Percentiles rank a stretch among this genome's conserved stretches.
Conservation (phyloP, 2,888 invertebrate genomes). For the Hemithea aestivaria region DNA sequence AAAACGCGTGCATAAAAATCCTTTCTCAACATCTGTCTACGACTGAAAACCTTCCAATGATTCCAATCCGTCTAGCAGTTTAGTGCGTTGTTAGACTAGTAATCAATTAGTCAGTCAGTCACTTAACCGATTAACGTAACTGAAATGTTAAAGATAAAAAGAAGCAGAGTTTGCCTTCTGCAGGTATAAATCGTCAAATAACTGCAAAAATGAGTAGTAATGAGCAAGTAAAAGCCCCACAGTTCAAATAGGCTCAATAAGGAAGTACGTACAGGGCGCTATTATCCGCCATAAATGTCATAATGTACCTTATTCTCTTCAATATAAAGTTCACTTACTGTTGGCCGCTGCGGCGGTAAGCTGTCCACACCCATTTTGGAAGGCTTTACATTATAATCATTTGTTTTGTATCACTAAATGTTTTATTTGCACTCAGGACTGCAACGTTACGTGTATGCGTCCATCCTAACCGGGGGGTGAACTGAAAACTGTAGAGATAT, state of each 20-base stretch:
- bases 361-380: slow-evolving; percentile 63
- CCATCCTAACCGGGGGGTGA: slow-evolving; percentile 44
- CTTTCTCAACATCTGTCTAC: too few relatives aligned
- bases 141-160: too few relatives aligned
- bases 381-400: slow-evolving; percentile 36
- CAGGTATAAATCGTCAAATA: too few relatives aligned
- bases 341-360: slow-evolving; percentile 46
- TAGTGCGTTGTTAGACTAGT: too few relatives aligned
- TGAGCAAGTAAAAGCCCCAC: too few relatives aligned
- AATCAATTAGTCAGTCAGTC: too few relatives aligned
- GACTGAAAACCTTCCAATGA: too few relatives aligned
- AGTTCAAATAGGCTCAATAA: not conserved
- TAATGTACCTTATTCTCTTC: slow-evolving; percentile 1
- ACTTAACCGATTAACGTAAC: too few relatives aligned
- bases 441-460: slow-evolving; percentile 45
- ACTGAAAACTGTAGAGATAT: slow-evolving; percentile 39
- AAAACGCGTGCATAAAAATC: too few relatives aligned
- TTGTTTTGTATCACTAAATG: slow-evolving; percentile 27
- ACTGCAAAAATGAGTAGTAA: too few relatives aligned
- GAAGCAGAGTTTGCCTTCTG: too few relatives aligned
- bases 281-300: slow-evolving; percentile 17
- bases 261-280: slow-evolving; percentile 9
- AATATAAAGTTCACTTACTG: slow-evolving; percentile 40
- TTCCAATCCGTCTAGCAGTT: too few relatives aligned
- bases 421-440: slow-evolving; percentile 24